Evolutionary conservation across 2,113 vertebrate genomes (phyloP), one percentile per base, ranked within the genome.

Genomic region (Montifringilla adamsi): DNA sequence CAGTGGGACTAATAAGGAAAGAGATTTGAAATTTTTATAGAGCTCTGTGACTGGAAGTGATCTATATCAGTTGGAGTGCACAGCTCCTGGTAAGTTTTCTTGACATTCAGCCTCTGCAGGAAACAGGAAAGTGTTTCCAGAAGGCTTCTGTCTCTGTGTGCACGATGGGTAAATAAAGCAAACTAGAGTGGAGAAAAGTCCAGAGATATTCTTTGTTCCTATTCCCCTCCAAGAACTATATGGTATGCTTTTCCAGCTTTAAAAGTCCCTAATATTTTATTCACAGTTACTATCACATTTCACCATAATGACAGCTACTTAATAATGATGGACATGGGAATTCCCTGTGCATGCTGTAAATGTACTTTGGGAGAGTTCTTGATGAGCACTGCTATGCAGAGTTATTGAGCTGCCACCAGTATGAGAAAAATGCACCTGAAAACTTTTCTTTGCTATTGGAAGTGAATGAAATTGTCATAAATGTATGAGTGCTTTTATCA

Each of bases 381-480:
- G 81, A 69, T 73, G 78, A 93, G 53, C 59, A 37, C n/a, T 76
- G 74, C 41, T 89, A 27, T 27, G 30, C 63, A 87, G 53, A 73
- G 47, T 82, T 92, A 82, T 53, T 95, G 86, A 97, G 14, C 52
- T 74, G 63, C 87, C 87, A 89, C 52, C 60, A 69, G 13, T 39
- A 37, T 62, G 78, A 93, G 79, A 70, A 92, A 94, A 82, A 95
- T 35, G 18, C 64, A 83, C 23, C 53, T 76, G 74, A 94, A 87
- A 97, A 74, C 73, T 73, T 87, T 84, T 85, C 72, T 84, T 69
- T 89, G 41, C 55, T 87, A 87, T 93, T 72, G 56, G 50, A 89
- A 84, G 50, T 77, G 93, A 97, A 97, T 85, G 67, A 76, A 95
- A 93, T 91, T 81, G 46, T 89, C 63, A 46, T 66, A 84, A 62